Base-by-base conservation (phyloP, 2,888 invertebrate genomes). In the Caenorhabditis drosophilae region DNA sequence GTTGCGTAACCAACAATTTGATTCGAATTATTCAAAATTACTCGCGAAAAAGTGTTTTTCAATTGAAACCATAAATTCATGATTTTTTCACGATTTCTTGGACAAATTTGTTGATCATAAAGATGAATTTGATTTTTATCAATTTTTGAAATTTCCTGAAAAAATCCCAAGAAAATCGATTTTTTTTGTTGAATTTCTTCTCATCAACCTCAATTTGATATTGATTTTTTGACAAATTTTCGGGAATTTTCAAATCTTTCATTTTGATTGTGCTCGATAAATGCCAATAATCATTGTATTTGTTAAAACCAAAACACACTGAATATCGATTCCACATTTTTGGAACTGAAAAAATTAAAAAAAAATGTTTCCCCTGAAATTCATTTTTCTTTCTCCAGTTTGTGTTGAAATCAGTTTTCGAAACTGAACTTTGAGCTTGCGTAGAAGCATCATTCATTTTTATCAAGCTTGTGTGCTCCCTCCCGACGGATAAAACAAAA, bases 291-390 rank as follows among this genome's bases (percentile, higher is more conserved):
- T 31, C 34, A 12, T 50, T 42, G 6, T 49, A n/a, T 35, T 66
- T 62, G 35, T 66, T 62, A 27, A 70, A 70, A 2, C 70, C 70
- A 31, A 56, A 66, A 34, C 38, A 44, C 1, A 20, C 41, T 7
- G 62, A 55, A 40, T 70, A 70, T 23, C 59, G 58, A 22, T 45
- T 50, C 15, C 47, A 34, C 70, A 70, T 70, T 20, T 62, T 58
- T 1, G 62, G 59, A 7, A 59, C n/a, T n/a, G n/a, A n/a, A n/a
- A n/a, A n/a, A n/a, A n/a, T n/a, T n/a, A n/a, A n/a, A n/a, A n/a
- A n/a, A n/a, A n/a, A n/a, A n/a, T n/a, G n/a, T n/a, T n/a, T n/a
- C n/a, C n/a, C n/a, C n/a, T n/a, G n/a, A n/a, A n/a, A n/a, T n/a
- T n/a, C n/a, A n/a, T n/a, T n/a, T n/a, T n/a, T n/a, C n/a, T n/a